phyloP scores from a whole-genome alignment of 2,113 vertebrate species.

The Cebidichthys violaceus region DNA sequence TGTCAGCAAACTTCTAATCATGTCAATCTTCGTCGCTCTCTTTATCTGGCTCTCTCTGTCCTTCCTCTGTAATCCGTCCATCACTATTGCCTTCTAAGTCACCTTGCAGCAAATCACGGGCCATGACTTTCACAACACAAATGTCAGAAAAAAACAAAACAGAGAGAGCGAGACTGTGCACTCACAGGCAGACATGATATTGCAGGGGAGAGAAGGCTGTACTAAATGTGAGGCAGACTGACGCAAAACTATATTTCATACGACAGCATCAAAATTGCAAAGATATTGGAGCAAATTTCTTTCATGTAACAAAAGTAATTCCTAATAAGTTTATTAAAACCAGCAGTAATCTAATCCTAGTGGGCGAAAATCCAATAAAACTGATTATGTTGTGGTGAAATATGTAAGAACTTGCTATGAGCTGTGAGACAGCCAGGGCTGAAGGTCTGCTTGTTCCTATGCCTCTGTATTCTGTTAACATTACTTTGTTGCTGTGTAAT shows the following conservation, averaged over 20 bases:
- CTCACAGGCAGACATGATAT: background rate
- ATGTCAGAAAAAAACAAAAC: constrained; percentile 23
- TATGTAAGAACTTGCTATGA: constrained; percentile 22
- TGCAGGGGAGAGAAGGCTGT: background rate
- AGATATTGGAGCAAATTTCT: constrained; percentile 19
- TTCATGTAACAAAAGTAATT: constrained; percentile 20
- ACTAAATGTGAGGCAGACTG: constrained; percentile 19
- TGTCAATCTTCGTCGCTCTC: constrained; percentile 33
- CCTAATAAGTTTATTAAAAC: constrained; percentile 25
- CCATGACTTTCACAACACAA: constrained; percentile 55
- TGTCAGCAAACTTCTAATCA: constrained; percentile 50
- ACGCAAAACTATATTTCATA: constrained; percentile 16
- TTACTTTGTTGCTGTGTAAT: constrained; percentile 23
- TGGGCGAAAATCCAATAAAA: constrained; percentile 47
- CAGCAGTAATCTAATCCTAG: constrained; percentile 23
- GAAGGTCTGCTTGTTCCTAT: constrained; percentile 15
- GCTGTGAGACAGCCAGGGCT: constrained; percentile 18
- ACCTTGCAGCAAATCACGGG: constrained; percentile 50
- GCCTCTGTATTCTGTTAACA: constrained; percentile 27
- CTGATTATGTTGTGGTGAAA: constrained; percentile 28
- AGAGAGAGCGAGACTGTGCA: background rate
- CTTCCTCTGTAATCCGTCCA: constrained; percentile 58
- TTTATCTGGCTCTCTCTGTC: constrained; percentile 35
- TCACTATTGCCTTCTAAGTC: constrained; percentile 48
- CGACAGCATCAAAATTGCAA: constrained; percentile 4